phyloP scores from a whole-genome alignment of 1,140 invertebrate species.

The Neelides sp. region DNA sequence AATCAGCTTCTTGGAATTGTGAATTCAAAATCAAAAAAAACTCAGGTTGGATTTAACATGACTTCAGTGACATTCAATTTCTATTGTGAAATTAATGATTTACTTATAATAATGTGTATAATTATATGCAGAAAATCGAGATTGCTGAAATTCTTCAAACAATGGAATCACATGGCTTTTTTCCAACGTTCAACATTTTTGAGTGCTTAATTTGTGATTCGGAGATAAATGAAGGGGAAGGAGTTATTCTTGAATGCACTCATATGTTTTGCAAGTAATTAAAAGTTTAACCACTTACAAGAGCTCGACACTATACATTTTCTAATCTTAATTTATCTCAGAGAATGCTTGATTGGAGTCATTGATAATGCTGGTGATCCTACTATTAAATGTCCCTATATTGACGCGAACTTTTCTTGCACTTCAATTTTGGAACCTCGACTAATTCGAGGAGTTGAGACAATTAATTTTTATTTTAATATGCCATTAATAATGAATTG shows the following conservation, averaged over 20 bases:
- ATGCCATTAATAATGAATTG: background rate
- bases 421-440: slow-evolving; percentile 38
- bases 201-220: slow-evolving; percentile 43
- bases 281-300: background rate
- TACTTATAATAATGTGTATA: too few relatives aligned
- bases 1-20: too few relatives aligned
- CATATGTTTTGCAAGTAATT: slow-evolving; percentile 45
- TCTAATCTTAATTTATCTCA: too few relatives aligned
- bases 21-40: too few relatives aligned
- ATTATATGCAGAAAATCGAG: too few relatives aligned
- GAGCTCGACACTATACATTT: background rate
- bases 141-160: too few relatives aligned
- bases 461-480: slow-evolving; percentile 3
- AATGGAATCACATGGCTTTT: too few relatives aligned
- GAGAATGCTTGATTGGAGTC: slow-evolving; percentile 38
- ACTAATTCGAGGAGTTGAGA: slow-evolving; percentile 42
- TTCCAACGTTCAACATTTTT: too few relatives aligned
- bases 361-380: slow-evolving; percentile 39
- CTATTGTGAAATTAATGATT: too few relatives aligned
- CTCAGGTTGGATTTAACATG: too few relatives aligned
- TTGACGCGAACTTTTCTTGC: slow-evolving; percentile 40
- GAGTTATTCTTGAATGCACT: slow-evolving; percentile 44
- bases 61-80: too few relatives aligned
- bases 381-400: slow-evolving; percentile 40
- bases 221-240: slow-evolving; percentile 36